Percentiles rank a stretch among this genome's conserved stretches.
Conservation (phyloP, 2,888 invertebrate species). For the Rapana venosa region DNA sequence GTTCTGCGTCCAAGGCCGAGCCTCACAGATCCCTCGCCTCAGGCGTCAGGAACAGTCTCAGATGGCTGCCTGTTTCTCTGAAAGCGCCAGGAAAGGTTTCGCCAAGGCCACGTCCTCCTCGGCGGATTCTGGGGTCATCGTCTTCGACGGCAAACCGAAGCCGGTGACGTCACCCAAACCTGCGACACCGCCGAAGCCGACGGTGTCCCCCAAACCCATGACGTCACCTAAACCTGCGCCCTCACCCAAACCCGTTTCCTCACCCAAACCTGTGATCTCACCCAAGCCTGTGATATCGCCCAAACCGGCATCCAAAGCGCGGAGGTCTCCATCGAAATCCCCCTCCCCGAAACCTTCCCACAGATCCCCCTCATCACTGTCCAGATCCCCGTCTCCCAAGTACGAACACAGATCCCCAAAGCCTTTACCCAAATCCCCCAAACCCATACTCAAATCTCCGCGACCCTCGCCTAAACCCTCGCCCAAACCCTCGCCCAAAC, state of each 20-base stretch:
- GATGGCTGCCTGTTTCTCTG: background rate
- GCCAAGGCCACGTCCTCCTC: background rate
- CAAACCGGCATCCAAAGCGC: background rate
- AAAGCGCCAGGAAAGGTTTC: background rate
- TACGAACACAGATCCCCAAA: background rate
- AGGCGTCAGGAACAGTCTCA: background rate
- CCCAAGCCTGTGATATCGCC: background rate
- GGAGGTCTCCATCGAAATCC: background rate
- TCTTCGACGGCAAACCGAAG: background rate
- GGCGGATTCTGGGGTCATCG: background rate
- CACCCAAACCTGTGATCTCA: background rate
- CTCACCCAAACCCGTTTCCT: background rate
- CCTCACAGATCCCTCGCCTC: background rate
- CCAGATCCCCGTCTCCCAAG: background rate
- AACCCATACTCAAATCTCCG: background rate
- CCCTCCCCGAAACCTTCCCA: background rate
- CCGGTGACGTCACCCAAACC: background rate
- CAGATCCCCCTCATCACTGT: slow-evolving; percentile 1
- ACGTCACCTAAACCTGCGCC: background rate
- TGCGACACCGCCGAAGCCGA: background rate
- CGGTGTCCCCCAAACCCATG: background rate
- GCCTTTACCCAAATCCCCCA: background rate
- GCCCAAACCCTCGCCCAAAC: slow-evolving; percentile 7
- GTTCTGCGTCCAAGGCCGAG: background rate
- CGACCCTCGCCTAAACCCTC: background rate